Evolutionary conservation across 2,113 vertebrate species (phyloP), one percentile per base, ranked within the genome.

Genomic region (Cryptotis parvus): DNA sequence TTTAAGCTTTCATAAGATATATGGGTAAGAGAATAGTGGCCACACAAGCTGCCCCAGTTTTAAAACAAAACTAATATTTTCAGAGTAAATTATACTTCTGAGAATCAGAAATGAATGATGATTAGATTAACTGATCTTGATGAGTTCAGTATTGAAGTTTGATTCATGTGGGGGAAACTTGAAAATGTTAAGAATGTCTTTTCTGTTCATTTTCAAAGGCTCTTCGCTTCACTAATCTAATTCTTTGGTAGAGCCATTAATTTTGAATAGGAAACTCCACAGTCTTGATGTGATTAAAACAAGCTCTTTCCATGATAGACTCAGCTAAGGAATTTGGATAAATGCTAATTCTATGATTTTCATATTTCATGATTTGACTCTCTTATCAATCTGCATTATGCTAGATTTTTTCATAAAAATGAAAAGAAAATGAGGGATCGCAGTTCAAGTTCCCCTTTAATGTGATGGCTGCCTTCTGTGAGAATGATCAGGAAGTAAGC

Each of bases 301-400:
- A 89, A 94, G 29, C 8, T 94, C 61, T 91, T 95, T 92, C 74
- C 63, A 93, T 87, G 77, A 93, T 95, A 94, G 33, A 2, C 29
- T 95, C 61, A 88, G 61, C 55, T 78, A 58, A 97, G 3, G 78
- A 94, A 93, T 91, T 90, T 88, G 88, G 79, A 89, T 94, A 96
- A 96, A 96, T 91, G 29, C 1, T 94, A 97, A 95, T 96, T 92
- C 61, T 95, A 10, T 95, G 90, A 94, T 96, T 97, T 97, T 96
- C 39, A 63, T 92, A 83, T 92, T 97, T 95, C 94, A 94, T 87
- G 92, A 87, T 41, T 96, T 91, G 35, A 1, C 14, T 97, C 2
- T 93, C 63, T 93, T 95, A 95, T 93, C n/a, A 73, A 4, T 91
- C 94, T 31, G 37, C 29, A 29, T 94, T 95, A 63, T 55, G 74